phyloP scores from a whole-genome alignment of 2,113 vertebrate species.

The Acanthochromis polyacanthus region DNA sequence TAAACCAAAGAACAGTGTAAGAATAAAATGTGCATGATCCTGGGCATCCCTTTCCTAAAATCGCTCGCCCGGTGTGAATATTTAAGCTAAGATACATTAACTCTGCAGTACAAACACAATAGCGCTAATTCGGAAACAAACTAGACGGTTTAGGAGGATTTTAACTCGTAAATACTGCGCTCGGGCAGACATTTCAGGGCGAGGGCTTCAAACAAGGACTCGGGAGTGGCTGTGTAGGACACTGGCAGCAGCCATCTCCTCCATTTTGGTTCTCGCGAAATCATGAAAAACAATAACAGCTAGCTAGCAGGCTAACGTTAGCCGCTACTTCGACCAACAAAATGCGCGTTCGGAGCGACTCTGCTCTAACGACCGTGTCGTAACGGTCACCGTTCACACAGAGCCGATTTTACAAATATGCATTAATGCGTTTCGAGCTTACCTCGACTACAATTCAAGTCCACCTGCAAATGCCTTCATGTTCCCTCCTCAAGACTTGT shows the following conservation, averaged over 20 bases:
- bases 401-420: not conserved
- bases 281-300: conserved; percentile 84
- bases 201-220: conserved; percentile 39
- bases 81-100: conserved; percentile 50
- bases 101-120: not conserved
- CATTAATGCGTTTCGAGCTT: not conserved
- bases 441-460: conserved; percentile 43
- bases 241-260: conserved; percentile 69
- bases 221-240: conserved; percentile 80
- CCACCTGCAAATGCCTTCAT: conserved; percentile 70
- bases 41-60: conserved; percentile 31
- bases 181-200: conserved; percentile 25
- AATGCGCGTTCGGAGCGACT: not conserved
- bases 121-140: not conserved
- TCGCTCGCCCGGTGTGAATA: conserved; percentile 20
- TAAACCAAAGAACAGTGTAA: not conserved
- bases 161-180: not conserved
- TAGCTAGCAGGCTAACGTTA: conserved; percentile 73
- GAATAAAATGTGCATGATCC: not conserved
- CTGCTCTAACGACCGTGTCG: accelerated
- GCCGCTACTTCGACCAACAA: conserved; percentile 36
- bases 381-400: not conserved
- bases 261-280: conserved; percentile 81
- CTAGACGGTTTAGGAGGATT: not conserved
- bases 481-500: conserved; percentile 82